Percentiles rank a stretch among this genome's conserved stretches.
phyloP scores from a whole-genome alignment of 2,113 vertebrate species.

The Taxidea taxus region DNA sequence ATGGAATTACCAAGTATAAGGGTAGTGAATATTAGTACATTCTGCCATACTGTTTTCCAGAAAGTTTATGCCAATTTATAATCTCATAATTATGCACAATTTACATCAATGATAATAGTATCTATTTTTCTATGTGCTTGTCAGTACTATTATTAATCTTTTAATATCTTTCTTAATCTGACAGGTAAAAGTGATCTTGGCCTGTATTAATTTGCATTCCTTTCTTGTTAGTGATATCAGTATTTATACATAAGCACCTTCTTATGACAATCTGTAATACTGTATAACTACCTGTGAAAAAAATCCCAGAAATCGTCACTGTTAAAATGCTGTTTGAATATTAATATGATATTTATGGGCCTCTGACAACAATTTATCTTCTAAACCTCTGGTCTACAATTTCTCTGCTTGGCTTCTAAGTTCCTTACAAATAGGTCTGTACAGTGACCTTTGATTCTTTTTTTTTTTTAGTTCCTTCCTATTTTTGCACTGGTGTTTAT shows the following conservation, averaged over 20 bases:
- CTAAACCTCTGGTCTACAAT: not conserved
- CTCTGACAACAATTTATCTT: not conserved
- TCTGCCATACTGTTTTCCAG: not conserved
- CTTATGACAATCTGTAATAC: not conserved
- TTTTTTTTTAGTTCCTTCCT: not conserved
- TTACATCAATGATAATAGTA: not conserved
- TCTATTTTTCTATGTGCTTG: not conserved
- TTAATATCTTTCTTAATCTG: not conserved
- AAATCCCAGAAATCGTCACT: not conserved
- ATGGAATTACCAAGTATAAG: not conserved
- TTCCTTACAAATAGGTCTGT: not conserved
- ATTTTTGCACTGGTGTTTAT: not conserved
- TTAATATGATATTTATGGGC: not conserved
- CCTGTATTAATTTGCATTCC: not conserved
- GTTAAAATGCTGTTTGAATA: not conserved
- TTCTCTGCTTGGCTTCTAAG: not conserved
- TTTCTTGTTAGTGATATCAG: not conserved
- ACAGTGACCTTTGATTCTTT: not conserved
- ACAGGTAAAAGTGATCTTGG: not conserved
- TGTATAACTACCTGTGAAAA: not conserved
- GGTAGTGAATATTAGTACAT: not conserved
- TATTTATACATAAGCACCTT: not conserved
- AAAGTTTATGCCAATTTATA: not conserved
- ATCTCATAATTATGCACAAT: not conserved
- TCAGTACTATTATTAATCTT: not conserved